Base-by-base conservation (phyloP, 2,888 invertebrate genomes). In the Apamea epomidion region DNA sequence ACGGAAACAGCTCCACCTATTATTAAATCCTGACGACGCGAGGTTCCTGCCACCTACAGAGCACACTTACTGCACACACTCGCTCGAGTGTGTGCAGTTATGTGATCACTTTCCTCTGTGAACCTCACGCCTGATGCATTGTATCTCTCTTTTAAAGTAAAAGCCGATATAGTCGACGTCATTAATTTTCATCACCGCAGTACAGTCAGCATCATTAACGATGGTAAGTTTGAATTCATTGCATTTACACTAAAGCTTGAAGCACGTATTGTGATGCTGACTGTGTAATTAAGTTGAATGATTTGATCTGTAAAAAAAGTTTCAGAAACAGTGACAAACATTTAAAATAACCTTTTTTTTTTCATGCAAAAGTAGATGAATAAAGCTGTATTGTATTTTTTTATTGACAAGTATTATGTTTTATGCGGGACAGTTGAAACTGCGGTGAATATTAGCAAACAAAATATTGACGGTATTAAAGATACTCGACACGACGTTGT, bases 1-100 rank as follows among this genome's bases (percentile, higher is more conserved):
- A 94, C 93, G 95, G 95, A 93, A 96, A 96, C 89, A 91, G 91
- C 92, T 95, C 96, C 89, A 94, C 96, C 88, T 97, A 96, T 93
- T 96, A 96, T 90, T 97, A 94, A 92, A 91, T 84, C 85, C 71
- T 78, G 29, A 60, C 64, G 84, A 81, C 88, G 85, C 83, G 85
- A 88, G 85, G 84, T 84, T 80, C 80, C 70, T 68, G 25, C 64
- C 84, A 83, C 42, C 85, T 76, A 48, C 82, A 87, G 88, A 75
- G 69, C 60, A 60, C 80, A 69, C 79, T 82, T 68, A 75, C 74
- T 80, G 78, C 37, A 60, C 60, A 16, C 73, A 65, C 78, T 74
- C 60, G 16, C 62, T 21, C 25, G 48, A 72, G 70, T 70, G 80
- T 42, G 4, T 73, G 12, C 71, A 78, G 71, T 74, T 67, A 69